Conservation (phyloP, 2,888 invertebrate species). For the Noctuana brunneofusca region DNA sequence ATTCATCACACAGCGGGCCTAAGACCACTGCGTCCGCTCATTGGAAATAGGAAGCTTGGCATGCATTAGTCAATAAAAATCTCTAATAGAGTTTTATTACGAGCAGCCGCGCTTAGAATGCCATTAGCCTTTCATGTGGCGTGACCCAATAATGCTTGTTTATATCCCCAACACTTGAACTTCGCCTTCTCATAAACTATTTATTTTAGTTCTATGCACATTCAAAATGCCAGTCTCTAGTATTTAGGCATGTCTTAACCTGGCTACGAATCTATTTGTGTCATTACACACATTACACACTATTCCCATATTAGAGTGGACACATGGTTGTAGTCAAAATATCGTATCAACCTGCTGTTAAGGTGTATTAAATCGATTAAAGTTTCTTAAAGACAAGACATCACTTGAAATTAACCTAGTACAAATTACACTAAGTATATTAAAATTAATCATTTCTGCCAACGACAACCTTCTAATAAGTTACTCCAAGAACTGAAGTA, state of each 20-base stretch:
- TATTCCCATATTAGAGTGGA: no score
- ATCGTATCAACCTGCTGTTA: no score
- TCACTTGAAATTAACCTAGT: no score
- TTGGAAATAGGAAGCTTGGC: slow-evolving; percentile 8
- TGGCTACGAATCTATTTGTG: not conserved
- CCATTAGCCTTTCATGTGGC: slow-evolving; percentile 27
- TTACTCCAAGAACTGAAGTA: slow-evolving; percentile 7
- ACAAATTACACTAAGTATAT: not conserved
- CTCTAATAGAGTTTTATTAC: slow-evolving; percentile 29
- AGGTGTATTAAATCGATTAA: no score
- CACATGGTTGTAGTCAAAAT: not conserved
- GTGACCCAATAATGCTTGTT: slow-evolving; percentile 30
- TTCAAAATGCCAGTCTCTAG: not conserved
- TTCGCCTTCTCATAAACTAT: slow-evolving; percentile 22
- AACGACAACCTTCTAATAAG: slow-evolving; percentile 12
- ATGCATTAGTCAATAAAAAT: slow-evolving; percentile 27
- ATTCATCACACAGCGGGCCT: slow-evolving; percentile 8
- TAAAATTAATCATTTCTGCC: slow-evolving; percentile 1
- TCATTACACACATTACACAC: no score
- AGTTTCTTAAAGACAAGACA: no score
- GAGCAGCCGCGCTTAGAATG: slow-evolving; percentile 19
- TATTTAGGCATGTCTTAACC: not conserved
- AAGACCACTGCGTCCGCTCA: slow-evolving; percentile 13
- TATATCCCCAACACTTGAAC: slow-evolving; percentile 31
- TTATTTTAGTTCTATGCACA: slow-evolving; percentile 17